Evolutionary conservation across 2,888 invertebrate genomes (phyloP), one percentile per base, ranked within the genome.

Genomic region (Exocentrus adspersus): DNA sequence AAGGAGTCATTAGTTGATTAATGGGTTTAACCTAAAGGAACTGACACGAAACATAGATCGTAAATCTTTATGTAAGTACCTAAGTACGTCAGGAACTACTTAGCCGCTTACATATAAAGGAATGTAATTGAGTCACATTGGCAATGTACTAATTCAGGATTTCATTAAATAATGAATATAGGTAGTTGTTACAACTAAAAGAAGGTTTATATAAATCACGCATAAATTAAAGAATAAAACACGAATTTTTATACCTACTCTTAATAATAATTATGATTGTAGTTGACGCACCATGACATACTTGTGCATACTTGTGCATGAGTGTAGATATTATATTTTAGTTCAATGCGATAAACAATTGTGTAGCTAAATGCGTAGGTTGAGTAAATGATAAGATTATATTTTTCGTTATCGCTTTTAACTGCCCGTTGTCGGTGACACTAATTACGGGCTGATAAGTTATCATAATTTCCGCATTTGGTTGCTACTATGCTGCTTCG

Each of bases 281-380:
- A n/a, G n/a, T 45, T 20, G n/a, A 20, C 45, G 53, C 21, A 53
- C 16, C 46, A 59, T 62, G 64, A 62, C 64, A 67, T 51, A 64
- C 60, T 60, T 68, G 17, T 32, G 10, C 41, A 53, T 48, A n/a
- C n/a, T n/a, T n/a, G n/a, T n/a, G n/a, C n/a, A n/a, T n/a, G n/a
- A n/a, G n/a, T n/a, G n/a, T n/a, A n/a, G n/a, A 51, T 41, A 20
- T 30, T 56, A 57, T 48, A 52, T 41, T 63, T 60, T 58, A 57
- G 30, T 60, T 53, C 51, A 53, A 62, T 12, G 14, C 65, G 73
- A 74, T 73, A 73, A 72, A 60, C 68, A 71, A 67, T 67, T 67
- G 71, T 75, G 72, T 74, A 65, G 67, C 50, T 73, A 72, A 74
- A 74, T 75, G 74, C 73, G 75, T 74, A 70, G 75, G 74, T 67